These are phyloP conservation scores for Caenorhabditis remanei DNA, from an alignment of 1,140 invertebrate species.

Conservation along the genomic window DNA sequence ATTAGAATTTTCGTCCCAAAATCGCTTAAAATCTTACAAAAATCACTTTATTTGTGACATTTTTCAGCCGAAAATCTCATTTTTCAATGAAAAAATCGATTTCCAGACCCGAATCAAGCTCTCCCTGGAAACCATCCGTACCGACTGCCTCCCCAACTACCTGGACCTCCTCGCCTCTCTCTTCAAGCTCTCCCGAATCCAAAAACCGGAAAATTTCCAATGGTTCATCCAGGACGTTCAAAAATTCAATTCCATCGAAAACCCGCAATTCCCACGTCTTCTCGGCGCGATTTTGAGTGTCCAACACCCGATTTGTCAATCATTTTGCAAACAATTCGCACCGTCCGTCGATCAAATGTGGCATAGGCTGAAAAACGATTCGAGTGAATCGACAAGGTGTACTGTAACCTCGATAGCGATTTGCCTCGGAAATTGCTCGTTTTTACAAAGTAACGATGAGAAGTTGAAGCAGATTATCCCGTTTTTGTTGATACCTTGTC, in stretches of 20 bases:
- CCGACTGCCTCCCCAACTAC: background rate
- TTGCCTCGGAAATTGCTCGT: background rate
- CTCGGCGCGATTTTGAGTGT: background rate
- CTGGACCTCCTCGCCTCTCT: slow-evolving; percentile 5
- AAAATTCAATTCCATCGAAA: background rate
- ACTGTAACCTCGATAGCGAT: background rate
- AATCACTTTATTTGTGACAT: too few relatives aligned
- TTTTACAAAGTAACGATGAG: background rate
- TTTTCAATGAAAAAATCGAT: background rate
- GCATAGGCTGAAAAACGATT: background rate
- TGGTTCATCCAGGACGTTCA: background rate
- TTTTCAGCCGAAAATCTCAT: background rate
- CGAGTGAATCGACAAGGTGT: background rate
- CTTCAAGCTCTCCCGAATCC: background rate
- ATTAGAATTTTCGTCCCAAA: too few relatives aligned
- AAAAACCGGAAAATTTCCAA: slow-evolving; percentile 8
- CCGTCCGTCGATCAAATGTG: background rate
- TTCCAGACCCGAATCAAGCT: background rate
- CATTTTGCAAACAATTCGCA: background rate
- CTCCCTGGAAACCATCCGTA: background rate
- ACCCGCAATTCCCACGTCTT: slow-evolving; percentile 3
- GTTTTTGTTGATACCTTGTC: slow-evolving; percentile 10
- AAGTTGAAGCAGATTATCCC: slow-evolving; percentile 25
- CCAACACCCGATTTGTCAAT: background rate
- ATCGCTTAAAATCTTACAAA: too few relatives aligned